phyloP scores from a whole-genome alignment of 2,888 invertebrate genomes.

The Eristalinus aeneus region DNA sequence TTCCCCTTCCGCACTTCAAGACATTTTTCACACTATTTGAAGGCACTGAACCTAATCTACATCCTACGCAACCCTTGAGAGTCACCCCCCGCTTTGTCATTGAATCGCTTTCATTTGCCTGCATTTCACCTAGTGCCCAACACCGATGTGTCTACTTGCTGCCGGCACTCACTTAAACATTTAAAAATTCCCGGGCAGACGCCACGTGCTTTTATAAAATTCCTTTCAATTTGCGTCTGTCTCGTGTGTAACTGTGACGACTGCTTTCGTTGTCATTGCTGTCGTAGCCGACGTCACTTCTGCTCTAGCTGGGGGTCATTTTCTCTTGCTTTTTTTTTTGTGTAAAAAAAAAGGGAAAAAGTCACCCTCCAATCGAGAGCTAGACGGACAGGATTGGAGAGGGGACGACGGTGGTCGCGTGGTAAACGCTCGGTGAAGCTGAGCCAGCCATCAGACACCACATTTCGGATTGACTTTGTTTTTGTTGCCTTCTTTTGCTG shows the following conservation, averaged over 20 bases:
- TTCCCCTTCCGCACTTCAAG: neutral
- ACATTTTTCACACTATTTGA: slow-evolving; percentile 8
- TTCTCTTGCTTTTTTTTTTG: slow-evolving; percentile 35
- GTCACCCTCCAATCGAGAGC: neutral
- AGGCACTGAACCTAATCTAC: neutral
- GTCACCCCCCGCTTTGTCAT: neutral
- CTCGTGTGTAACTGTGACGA: slow-evolving; percentile 44
- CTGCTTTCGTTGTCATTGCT: neutral
- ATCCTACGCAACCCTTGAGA: slow-evolving; percentile 1
- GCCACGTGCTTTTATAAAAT: slow-evolving; percentile 64
- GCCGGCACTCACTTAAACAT: slow-evolving; percentile 27
- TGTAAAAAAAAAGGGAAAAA: slow-evolving; percentile 2
- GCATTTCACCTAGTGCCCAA: neutral
- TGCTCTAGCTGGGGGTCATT: slow-evolving; percentile 57
- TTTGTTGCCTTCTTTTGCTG: slow-evolving; percentile 14
- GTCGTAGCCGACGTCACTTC: neutral
- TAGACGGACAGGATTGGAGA: neutral
- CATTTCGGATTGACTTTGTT: slow-evolving; percentile 65
- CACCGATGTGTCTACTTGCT: slow-evolving; percentile 1
- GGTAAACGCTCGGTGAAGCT: slow-evolving; percentile 53
- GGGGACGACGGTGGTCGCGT: slow-evolving; percentile 26
- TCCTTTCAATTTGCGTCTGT: slow-evolving; percentile 57
- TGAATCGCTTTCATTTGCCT: neutral
- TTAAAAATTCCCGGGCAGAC: slow-evolving; percentile 45
- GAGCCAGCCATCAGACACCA: slow-evolving; percentile 63